Percentiles rank a stretch among this genome's conserved stretches.
These are phyloP conservation scores for Dufourea novaeangliae DNA, from an alignment of 1,140 invertebrate species.

Conservation along the genomic window DNA sequence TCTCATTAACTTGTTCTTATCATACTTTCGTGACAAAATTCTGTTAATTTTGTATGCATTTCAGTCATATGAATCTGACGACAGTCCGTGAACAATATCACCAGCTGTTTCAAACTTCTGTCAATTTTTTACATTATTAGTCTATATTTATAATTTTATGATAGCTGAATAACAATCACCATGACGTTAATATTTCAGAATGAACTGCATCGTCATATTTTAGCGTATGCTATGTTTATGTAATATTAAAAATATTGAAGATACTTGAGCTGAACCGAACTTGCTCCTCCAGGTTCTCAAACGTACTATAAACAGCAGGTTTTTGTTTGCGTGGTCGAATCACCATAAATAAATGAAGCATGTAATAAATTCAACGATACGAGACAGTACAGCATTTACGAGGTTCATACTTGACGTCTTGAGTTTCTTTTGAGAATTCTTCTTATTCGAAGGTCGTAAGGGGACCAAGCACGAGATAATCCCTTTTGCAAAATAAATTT, in stretches of 20 bases:
- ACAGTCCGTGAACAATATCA: too few relatives aligned
- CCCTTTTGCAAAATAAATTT: not conserved
- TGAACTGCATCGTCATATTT: too few relatives aligned
- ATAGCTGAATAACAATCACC: too few relatives aligned
- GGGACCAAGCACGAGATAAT: not conserved
- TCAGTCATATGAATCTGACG: too few relatives aligned
- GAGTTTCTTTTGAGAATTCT: not conserved
- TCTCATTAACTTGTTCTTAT: too few relatives aligned
- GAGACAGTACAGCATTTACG: not conserved
- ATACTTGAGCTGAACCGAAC: not conserved
- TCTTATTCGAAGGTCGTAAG: not conserved
- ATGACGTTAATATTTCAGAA: too few relatives aligned
- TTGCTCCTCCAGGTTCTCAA: not conserved
- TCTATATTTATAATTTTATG: too few relatives aligned
- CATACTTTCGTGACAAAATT: too few relatives aligned
- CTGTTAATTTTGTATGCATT: too few relatives aligned
- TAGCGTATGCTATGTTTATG: not conserved
- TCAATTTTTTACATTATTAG: too few relatives aligned
- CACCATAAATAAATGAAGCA: not conserved
- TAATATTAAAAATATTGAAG: not conserved
- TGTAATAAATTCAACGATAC: slow-evolving; percentile 2
- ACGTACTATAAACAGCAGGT: not conserved
- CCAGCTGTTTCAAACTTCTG: too few relatives aligned
- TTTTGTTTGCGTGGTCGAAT: not conserved
- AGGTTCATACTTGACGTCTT: not conserved